A percentile compares a stretch with the other conserved stretches of the same genome.
phyloP scores from a whole-genome alignment of 2,797 vertebrate species.

The Gastrophryne carolinensis region DNA sequence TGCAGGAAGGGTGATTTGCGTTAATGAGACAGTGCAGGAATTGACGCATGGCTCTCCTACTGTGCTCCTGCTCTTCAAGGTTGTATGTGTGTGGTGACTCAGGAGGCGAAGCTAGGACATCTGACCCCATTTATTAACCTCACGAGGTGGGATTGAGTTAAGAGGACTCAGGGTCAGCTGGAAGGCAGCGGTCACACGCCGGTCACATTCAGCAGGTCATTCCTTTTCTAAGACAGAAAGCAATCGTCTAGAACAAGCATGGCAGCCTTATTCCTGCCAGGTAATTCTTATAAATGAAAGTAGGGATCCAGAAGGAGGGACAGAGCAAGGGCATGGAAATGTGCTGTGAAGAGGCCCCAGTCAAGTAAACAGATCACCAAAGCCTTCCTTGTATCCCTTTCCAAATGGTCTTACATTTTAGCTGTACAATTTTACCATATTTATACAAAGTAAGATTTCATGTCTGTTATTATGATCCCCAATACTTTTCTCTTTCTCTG shows the following conservation, averaged over 20 bases:
- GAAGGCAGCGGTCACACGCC: constrained; percentile 95
- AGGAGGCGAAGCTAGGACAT: constrained; percentile 38
- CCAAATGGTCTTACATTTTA: too few relatives aligned
- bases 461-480: too few relatives aligned
- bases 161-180: constrained; percentile 82
- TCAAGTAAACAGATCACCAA: background rate
- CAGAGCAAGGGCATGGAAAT: constrained; percentile 36
- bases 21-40: constrained; percentile 51
- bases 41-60: constrained; percentile 53
- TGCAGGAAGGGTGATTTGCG: constrained; percentile 53
- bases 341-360: constrained; percentile 14
- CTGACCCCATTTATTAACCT: constrained; percentile 65
- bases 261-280: constrained; percentile 85
- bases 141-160: constrained; percentile 60
- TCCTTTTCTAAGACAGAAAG: constrained; percentile 83
- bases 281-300: constrained; percentile 98
- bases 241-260: constrained; percentile 90
- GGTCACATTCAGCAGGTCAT: constrained; percentile 96
- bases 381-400: background rate
- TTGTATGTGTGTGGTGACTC: constrained; percentile 52
- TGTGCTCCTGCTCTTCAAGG: constrained; percentile 55
- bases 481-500: too few relatives aligned
- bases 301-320: constrained; percentile 61
- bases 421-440: too few relatives aligned
- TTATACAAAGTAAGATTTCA: too few relatives aligned